phyloP scores from a whole-genome alignment of 2,888 invertebrate species.

The Blera fallax region DNA sequence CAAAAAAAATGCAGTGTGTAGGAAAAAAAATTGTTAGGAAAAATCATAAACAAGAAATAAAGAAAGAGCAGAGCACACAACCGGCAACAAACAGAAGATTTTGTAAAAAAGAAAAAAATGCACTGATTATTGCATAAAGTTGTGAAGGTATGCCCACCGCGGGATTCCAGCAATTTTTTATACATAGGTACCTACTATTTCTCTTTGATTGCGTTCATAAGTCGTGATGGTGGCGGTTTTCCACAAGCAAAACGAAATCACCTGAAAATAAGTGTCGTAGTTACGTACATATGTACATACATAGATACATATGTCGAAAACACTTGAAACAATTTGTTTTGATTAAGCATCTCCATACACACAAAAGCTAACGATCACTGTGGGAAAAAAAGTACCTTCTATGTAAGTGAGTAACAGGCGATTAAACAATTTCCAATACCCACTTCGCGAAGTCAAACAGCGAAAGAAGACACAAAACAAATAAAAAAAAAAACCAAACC shows the following conservation, averaged over 20 bases:
- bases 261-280: background rate
- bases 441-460: background rate
- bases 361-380: background rate
- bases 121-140: conserved; percentile 41
- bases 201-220: conserved; percentile 7
- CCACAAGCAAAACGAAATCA: background rate
- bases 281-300: background rate
- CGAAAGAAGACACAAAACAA: conserved; percentile 17
- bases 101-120: conserved; percentile 44
- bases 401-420: conserved; percentile 9
- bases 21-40: conserved; percentile 38
- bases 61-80: conserved; percentile 1
- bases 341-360: conserved; percentile 16
- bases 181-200: too few relatives aligned
- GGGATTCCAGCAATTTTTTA: conserved; percentile 24
- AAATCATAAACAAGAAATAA: conserved; percentile 57
- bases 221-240: background rate
- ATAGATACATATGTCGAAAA: conserved; percentile 18
- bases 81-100: conserved; percentile 36
- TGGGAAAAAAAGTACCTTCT: too few relatives aligned
- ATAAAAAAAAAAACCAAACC: conserved; percentile 16
- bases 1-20: background rate
- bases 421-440: background rate
- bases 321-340: conserved; percentile 47
- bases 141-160: conserved; percentile 21